A percentile compares a stretch with the other conserved stretches of the same genome.
These are phyloP conservation scores for Venusia cambrica DNA, from an alignment of 2,888 invertebrate species.

Conservation along the genomic window DNA sequence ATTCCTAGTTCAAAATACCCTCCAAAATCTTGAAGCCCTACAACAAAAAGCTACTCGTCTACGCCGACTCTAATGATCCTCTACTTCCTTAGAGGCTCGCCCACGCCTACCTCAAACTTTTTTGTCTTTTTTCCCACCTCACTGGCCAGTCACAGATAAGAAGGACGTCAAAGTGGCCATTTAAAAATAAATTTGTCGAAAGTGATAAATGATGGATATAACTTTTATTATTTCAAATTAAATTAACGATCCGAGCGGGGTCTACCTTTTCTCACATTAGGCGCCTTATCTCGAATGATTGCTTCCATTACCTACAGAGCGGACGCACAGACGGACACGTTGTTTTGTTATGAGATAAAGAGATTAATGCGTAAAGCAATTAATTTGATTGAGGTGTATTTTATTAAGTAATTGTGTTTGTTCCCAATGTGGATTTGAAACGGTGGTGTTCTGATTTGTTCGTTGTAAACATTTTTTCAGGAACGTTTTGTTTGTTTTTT, in stretches of 20 bases:
- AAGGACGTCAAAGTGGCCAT: slow-evolving; percentile 69
- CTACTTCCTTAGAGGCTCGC: slow-evolving; percentile 55
- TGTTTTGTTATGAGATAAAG: slow-evolving; percentile 75
- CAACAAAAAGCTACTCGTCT: slow-evolving; percentile 14
- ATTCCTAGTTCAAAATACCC: too few relatives aligned
- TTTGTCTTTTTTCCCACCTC: slow-evolving; percentile 55
- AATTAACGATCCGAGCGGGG: slow-evolving; percentile 74
- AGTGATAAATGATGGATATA: slow-evolving; percentile 79
- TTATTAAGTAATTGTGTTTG: slow-evolving; percentile 78
- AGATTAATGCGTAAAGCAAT: slow-evolving; percentile 80
- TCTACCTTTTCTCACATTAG: slow-evolving; percentile 80
- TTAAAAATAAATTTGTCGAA: slow-evolving; percentile 81
- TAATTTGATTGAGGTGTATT: slow-evolving; percentile 80
- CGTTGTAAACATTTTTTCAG: slow-evolving; percentile 35
- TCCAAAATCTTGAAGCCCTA: too few relatives aligned
- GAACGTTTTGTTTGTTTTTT: too few relatives aligned
- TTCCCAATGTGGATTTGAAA: slow-evolving; percentile 67
- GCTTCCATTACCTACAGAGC: slow-evolving; percentile 76
- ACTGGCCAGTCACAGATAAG: slow-evolving; percentile 67
- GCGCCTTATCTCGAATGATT: slow-evolving; percentile 79
- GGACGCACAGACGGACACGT: slow-evolving; percentile 59
- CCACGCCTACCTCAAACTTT: slow-evolving; percentile 58
- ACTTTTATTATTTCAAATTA: slow-evolving; percentile 80
- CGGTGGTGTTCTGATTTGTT: slow-evolving; percentile 54
- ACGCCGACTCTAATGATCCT: slow-evolving; percentile 30